phyloP scores from a whole-genome alignment of 2,113 vertebrate species.

The Misgurnus anguillicaudatus region DNA sequence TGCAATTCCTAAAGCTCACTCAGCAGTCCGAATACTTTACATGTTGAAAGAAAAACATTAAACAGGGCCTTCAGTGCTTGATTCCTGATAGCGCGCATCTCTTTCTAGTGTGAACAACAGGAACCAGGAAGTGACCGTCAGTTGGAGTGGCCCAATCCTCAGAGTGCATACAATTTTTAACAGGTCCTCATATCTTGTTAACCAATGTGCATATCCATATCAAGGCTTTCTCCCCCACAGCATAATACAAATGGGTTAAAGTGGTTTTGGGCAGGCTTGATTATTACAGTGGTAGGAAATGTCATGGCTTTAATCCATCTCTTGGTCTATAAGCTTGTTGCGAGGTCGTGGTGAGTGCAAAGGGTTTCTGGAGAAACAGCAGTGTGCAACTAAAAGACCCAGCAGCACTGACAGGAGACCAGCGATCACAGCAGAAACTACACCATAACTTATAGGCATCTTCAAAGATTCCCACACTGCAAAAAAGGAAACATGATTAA shows the following conservation, averaged over 20 bases:
- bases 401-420: slow-evolving; percentile 89
- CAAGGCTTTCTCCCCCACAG: background rate
- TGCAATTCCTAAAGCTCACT: background rate
- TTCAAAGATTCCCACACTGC: slow-evolving; percentile 91
- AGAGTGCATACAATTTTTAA: background rate
- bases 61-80: background rate
- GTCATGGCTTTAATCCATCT: slow-evolving; percentile 85
- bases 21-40: background rate
- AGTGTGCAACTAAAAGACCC: slow-evolving; percentile 88
- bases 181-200: background rate
- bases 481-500: slow-evolving; percentile 24
- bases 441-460: slow-evolving; percentile 88
- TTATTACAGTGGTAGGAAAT: slow-evolving; percentile 26
- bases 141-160: background rate
- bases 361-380: slow-evolving; percentile 86
- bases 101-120: background rate
- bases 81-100: slow-evolving; percentile 42
- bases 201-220: slow-evolving; percentile 15
- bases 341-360: slow-evolving; percentile 79
- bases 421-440: slow-evolving; percentile 78
- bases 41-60: background rate
- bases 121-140: background rate
- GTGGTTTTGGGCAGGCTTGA: slow-evolving; percentile 15
- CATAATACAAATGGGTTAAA: slow-evolving; percentile 9
- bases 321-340: slow-evolving; percentile 90